Evolutionary conservation across 2,797 vertebrate species (phyloP), one percentile per base, ranked within the genome.

Genomic region (Characodon lateralis): DNA sequence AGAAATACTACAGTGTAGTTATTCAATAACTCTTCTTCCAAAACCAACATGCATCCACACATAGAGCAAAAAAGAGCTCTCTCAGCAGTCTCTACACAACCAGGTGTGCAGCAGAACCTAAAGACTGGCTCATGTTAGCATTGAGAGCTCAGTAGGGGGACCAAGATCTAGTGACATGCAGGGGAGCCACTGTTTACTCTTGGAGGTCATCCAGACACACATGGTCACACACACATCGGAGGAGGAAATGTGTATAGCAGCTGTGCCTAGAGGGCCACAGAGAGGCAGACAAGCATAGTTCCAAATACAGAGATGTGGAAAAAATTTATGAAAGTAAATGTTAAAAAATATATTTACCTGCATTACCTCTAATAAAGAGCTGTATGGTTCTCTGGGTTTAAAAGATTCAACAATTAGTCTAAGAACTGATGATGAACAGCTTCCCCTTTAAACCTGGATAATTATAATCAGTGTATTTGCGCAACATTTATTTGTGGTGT

Each of bases 231-330:
- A 81, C 82, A 87, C 83, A 76, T 5, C 26, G 82, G 50, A 89
- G 91, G 88, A 90, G 92, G 91, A 93, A 94, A 94, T 93, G 89
- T 90, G 76, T 87, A 89, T 88, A 89, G 77, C 94, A 94, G 93
- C 91, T 92, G 92, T 93, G 79, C 69, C 79, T 82, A 74, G 59
- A 86, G 74, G 82, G 83, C 81, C 72, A 69, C 71, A 84, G 76
- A 31, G 78, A 69, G 55, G 78, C 74, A 83, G 78, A 70, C 82
- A 82, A 86, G 76, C 50, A 53, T 79, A 55, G 72, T 71, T 85
- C 78, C 59, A 86, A 87, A 83, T 78, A 82, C 82, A 89, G 51
- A 65, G 77, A 88, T 41, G 76, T 71, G 85, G 83, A 78, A 80
- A 1, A 66, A 46, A n/a, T 12, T 14, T 43, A 46, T 69, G 72